These are phyloP conservation scores for Pegea sp. DNA, from an alignment of 23 tunicate species.

Conservation along the genomic window DNA sequence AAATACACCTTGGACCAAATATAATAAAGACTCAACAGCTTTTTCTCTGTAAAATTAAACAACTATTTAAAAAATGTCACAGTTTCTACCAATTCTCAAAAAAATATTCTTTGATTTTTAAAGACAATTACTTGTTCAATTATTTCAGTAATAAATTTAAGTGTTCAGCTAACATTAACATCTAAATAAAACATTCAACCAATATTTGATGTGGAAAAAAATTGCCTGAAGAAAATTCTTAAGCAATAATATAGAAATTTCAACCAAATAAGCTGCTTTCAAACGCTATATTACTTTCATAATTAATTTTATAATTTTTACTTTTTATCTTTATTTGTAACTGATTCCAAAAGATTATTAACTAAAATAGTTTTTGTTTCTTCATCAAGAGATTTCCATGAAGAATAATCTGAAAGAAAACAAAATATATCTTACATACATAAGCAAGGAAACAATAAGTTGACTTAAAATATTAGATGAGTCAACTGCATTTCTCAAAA, in stretches of 20 bases:
- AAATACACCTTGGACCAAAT: slow-evolving; percentile 63
- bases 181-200: background rate
- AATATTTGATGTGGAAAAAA: background rate
- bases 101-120: background rate
- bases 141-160: background rate
- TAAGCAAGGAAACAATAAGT: background rate
- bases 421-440: background rate
- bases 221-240: background rate
- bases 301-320: background rate
- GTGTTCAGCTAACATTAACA: background rate
- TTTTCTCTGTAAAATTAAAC: slow-evolving; percentile 7
- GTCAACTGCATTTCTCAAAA: too few relatives aligned
- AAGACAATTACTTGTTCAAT: background rate
- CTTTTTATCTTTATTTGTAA: slow-evolving; percentile 26
- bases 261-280: too few relatives aligned
- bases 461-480: background rate
- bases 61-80: background rate
- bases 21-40: slow-evolving; percentile 27
- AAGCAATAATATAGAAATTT: background rate
- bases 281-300: background rate
- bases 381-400: slow-evolving; percentile 4
- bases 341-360: slow-evolving; percentile 15
- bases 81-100: too few relatives aligned
- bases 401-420: slow-evolving; percentile 3
- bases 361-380: slow-evolving; percentile 13